A percentile compares a stretch with the other conserved stretches of the same genome.
phyloP scores from a whole-genome alignment of 2,113 vertebrate genomes.

The Synchiropus splendidus region DNA sequence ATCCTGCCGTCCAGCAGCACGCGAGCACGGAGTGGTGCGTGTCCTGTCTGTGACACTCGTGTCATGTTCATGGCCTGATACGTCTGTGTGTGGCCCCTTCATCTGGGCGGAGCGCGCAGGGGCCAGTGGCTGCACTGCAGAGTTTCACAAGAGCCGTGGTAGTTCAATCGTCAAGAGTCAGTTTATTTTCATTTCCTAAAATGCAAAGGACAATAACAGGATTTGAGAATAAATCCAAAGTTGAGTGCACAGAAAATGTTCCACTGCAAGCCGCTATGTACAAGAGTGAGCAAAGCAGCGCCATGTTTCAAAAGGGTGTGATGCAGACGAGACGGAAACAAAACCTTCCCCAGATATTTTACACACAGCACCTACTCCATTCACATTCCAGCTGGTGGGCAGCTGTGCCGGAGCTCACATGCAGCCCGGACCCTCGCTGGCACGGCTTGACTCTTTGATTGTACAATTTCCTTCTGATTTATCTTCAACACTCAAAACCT shows the following conservation, averaged over 20 bases:
- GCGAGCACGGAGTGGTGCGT: too few species aligned
- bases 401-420: too few species aligned
- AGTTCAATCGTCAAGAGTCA: conserved; percentile 57
- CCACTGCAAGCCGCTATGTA: conserved; percentile 71
- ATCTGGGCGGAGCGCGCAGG: too few species aligned
- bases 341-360: conserved; percentile 8
- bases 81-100: too few species aligned
- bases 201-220: conserved; percentile 73
- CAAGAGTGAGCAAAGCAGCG: conserved; percentile 60
- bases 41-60: too few species aligned
- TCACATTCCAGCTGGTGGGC: conserved; percentile 28
- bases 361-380: conserved; percentile 37
- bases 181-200: conserved; percentile 72
- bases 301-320: conserved; percentile 34
- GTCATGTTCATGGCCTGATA: too few species aligned
- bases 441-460: too few species aligned
- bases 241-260: conserved; percentile 73
- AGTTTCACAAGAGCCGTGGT: conserved; percentile 10
- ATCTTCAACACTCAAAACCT: conserved; percentile 4
- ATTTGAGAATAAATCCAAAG: conserved; percentile 78
- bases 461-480: too few species aligned
- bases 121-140: too few species aligned
- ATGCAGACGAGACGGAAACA: conserved; percentile 40
- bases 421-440: too few species aligned
- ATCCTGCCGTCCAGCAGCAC: too few species aligned